Conservation (phyloP, 2,113 vertebrate species). For the Carlito syrichta region DNA sequence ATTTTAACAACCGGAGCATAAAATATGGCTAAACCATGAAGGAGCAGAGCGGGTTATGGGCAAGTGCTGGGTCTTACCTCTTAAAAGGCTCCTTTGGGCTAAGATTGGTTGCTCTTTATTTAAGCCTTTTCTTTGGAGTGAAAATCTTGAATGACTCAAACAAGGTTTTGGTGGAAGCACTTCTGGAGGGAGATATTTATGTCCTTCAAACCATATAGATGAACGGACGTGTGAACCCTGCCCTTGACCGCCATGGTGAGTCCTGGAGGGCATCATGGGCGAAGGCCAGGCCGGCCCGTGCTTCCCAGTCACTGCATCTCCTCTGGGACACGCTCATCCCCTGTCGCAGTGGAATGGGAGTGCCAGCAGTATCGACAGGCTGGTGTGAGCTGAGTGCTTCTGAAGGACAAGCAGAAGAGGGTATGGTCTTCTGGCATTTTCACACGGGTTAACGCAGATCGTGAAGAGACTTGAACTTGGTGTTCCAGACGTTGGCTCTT, state of each 20-base stretch:
- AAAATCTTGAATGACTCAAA: background rate
- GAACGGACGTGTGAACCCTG: rapidly evolving
- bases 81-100: background rate
- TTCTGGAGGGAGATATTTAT: background rate
- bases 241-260: background rate
- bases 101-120: background rate
- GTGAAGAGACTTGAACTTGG: background rate
- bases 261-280: too few species aligned
- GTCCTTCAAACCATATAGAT: background rate
- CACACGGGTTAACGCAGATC: background rate
- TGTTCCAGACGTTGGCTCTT: too few species aligned
- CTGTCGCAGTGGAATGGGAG: background rate
- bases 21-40: too few species aligned
- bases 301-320: too few species aligned
- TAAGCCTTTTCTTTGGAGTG: background rate
- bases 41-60: background rate
- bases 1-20: background rate
- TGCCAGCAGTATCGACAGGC: background rate
- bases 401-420: background rate
- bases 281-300: too few species aligned
- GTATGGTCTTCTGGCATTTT: too few species aligned
- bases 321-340: too few species aligned
- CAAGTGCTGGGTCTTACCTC: background rate
- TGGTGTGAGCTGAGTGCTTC: background rate
- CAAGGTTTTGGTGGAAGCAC: background rate